Evolutionary conservation across 2,888 invertebrate species (phyloP), one percentile per base, ranked within the genome.

Genomic region (Hesperia comma): DNA sequence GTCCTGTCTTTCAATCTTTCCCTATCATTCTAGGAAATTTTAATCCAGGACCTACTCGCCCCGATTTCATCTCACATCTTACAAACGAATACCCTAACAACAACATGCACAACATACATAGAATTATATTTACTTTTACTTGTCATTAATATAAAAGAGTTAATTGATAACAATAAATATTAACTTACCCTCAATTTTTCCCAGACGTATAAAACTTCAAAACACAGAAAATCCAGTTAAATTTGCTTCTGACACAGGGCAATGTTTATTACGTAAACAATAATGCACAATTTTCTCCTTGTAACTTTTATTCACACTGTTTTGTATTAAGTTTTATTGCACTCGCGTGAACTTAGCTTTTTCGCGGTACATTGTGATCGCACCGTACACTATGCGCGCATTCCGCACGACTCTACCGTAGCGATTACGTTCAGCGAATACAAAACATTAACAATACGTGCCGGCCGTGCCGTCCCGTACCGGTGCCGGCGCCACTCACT

Each of bases 381-480:
- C 75, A 67, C 78, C 81, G 84, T 84, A 82, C 83, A 79, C 79
- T 86, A 88, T 77, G 79, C 79, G 78, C 74, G 75, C 79, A 78
- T 79, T 74, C 83, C 83, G 72, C 81, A 86, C 88, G 80, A 84
- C 90, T 87, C 74, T 14, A 82, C 84, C 77, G 75, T 71, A 72
- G 72, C 83, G 80, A 77, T 84, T 87, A 90, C 88, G 87, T 79
- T 83, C 78, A 70, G 75, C 76, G 90, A 90, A 92, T 92, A 91
- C 90, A 86, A 90, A 91, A 91, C 90, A 86, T 89, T n/a, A 91
- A 86, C 78, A 72, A 68, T 63, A 66, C 62, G 55, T 69, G 71
- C 61, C 43, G 68, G 54, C 57, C n/a, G 61, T 19, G 32, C 12
- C 49, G 19, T 15, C 19, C 61, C 37, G 26, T 17, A 15, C 49